Conservation (phyloP, 1,140 invertebrate species). For the Liolophura sinensis region DNA sequence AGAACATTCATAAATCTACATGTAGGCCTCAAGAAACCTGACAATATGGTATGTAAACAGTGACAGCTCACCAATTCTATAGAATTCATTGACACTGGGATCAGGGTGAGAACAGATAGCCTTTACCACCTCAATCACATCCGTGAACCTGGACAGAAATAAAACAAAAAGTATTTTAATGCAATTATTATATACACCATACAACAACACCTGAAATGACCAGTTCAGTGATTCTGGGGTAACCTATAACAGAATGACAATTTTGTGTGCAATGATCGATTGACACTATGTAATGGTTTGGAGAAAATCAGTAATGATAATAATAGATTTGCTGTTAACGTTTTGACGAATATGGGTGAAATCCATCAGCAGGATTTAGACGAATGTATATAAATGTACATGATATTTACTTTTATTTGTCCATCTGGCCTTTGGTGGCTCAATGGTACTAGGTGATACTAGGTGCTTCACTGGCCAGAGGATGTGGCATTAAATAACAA, state of each 20-base stretch:
- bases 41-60: neutral
- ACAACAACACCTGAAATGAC: neutral
- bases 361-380: too few relatives aligned
- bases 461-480: too few relatives aligned
- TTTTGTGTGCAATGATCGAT: neutral
- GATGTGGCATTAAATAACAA: too few relatives aligned
- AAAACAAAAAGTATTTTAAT: slow-evolving; percentile 1
- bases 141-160: slow-evolving; percentile 35
- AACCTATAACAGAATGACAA: neutral
- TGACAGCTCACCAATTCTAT: slow-evolving; percentile 34
- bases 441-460: too few relatives aligned
- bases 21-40: too few relatives aligned
- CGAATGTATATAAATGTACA: too few relatives aligned
- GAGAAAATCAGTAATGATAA: too few relatives aligned
- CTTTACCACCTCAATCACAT: slow-evolving; percentile 38
- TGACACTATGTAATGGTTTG: too few relatives aligned
- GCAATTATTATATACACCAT: neutral
- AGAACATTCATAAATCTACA: too few relatives aligned
- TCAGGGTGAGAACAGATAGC: slow-evolving; percentile 40
- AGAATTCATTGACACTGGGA: slow-evolving; percentile 26
- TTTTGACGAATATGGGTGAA: too few relatives aligned
- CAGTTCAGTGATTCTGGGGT: neutral
- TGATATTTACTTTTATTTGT: neutral
- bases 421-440: neutral
- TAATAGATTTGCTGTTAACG: too few relatives aligned